Percentiles rank a stretch among this genome's conserved stretches.
phyloP scores from a whole-genome alignment of 2,797 vertebrate genomes.

The Prionace glauca region DNA sequence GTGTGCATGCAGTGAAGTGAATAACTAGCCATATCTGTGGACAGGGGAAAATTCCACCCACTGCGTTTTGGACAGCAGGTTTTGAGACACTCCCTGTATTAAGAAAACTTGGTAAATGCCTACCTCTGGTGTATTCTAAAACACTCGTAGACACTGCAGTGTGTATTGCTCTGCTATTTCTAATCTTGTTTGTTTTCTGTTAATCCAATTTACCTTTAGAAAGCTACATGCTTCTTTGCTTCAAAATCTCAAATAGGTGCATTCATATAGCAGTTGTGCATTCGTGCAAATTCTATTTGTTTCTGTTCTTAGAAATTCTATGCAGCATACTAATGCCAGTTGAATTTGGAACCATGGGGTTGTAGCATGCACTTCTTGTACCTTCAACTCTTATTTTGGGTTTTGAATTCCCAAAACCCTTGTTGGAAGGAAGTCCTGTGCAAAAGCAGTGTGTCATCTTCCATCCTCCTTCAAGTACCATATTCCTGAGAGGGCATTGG shows the following conservation, averaged over 20 bases:
- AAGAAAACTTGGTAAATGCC: not conserved
- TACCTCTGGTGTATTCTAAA: not conserved
- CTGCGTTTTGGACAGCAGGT: too few relatives aligned
- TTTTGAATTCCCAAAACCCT: not conserved
- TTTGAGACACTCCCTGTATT: too few relatives aligned
- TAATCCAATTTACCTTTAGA: not conserved
- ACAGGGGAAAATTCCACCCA: too few relatives aligned
- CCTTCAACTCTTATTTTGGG: not conserved
- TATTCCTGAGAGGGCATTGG: too few relatives aligned
- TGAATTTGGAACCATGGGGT: not conserved
- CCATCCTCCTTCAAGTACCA: too few relatives aligned
- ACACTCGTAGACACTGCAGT: not conserved
- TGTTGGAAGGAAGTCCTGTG: not conserved
- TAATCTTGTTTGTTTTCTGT: not conserved
- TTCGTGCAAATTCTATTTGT: not conserved
- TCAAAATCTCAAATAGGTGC: not conserved
- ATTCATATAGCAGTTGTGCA: not conserved
- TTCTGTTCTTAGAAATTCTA: not conserved
- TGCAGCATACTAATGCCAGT: not conserved
- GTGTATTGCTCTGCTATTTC: not conserved
- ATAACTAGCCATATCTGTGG: too few relatives aligned
- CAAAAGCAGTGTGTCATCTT: not conserved
- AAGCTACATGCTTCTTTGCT: not conserved
- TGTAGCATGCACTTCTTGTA: not conserved
- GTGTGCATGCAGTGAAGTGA: too few relatives aligned